phyloP scores from a whole-genome alignment of 1,140 invertebrate species.

The Heliconius congener region DNA sequence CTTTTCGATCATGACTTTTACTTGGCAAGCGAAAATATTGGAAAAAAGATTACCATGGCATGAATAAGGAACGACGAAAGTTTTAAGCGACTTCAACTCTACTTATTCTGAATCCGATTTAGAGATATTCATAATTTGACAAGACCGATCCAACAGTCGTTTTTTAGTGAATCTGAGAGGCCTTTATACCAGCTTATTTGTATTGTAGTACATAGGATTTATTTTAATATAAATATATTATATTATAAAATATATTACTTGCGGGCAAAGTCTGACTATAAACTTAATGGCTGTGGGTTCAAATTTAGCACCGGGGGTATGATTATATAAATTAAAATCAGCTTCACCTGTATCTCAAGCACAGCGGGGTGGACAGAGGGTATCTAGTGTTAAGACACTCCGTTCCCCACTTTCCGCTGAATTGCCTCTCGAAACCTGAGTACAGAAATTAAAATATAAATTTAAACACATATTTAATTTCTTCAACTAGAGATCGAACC shows the following conservation, averaged over 20 bases:
- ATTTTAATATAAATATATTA: not conserved
- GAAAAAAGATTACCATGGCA: constrained; percentile 31
- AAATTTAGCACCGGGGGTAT: too few relatives aligned
- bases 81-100: constrained; percentile 31
- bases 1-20: constrained; percentile 14
- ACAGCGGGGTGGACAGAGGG: too few relatives aligned
- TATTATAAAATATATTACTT: too few relatives aligned
- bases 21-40: constrained; percentile 22
- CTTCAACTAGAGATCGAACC: too few relatives aligned
- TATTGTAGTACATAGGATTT: not conserved
- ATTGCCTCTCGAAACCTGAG: too few relatives aligned
- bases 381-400: too few relatives aligned
- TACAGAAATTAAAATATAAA: too few relatives aligned
- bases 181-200: not conserved
- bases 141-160: not conserved
- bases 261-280: too few relatives aligned
- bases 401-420: too few relatives aligned
- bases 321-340: too few relatives aligned
- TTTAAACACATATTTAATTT: too few relatives aligned
- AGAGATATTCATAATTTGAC: constrained; percentile 35
- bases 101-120: constrained; percentile 29
- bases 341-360: too few relatives aligned
- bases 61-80: constrained; percentile 29
- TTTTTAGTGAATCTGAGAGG: not conserved
- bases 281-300: not conserved